Evolutionary conservation across 2,888 invertebrate genomes (phyloP).

Genomic region (Chelonus formosanus): DNA sequence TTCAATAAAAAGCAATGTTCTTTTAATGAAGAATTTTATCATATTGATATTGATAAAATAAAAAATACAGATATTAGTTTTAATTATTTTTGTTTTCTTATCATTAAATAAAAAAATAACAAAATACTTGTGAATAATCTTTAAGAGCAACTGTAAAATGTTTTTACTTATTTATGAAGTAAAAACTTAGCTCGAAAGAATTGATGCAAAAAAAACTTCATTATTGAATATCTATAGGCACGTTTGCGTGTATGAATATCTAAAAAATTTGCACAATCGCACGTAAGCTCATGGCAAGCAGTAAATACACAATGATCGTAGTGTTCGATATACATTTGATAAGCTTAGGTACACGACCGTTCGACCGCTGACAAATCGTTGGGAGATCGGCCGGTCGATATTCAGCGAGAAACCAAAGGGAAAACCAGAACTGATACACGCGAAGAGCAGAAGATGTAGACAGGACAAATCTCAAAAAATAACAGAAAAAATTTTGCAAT

Average conservation of each 20-base stretch:
- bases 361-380: conserved; percentile 62
- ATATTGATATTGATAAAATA: too few relatives aligned
- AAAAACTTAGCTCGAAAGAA: too few relatives aligned
- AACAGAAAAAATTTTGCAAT: too few relatives aligned
- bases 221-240: background rate
- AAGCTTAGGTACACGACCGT: conserved; percentile 58
- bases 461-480: background rate
- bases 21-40: too few relatives aligned
- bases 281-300: background rate
- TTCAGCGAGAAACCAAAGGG: conserved; percentile 47
- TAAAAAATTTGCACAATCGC: background rate
- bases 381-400: conserved; percentile 58
- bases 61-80: too few relatives aligned
- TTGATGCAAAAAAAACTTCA: too few relatives aligned
- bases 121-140: too few relatives aligned
- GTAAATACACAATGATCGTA: conserved; percentile 23
- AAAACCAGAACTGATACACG: conserved; percentile 32
- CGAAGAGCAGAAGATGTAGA: background rate
- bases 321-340: conserved; percentile 63
- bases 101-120: too few relatives aligned
- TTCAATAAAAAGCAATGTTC: too few relatives aligned
- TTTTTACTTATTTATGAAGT: too few relatives aligned
- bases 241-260: background rate
- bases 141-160: too few relatives aligned
- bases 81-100: too few relatives aligned